phyloP scores from a whole-genome alignment of 2,797 vertebrate species.

The Pyrocephalus nanus region DNA sequence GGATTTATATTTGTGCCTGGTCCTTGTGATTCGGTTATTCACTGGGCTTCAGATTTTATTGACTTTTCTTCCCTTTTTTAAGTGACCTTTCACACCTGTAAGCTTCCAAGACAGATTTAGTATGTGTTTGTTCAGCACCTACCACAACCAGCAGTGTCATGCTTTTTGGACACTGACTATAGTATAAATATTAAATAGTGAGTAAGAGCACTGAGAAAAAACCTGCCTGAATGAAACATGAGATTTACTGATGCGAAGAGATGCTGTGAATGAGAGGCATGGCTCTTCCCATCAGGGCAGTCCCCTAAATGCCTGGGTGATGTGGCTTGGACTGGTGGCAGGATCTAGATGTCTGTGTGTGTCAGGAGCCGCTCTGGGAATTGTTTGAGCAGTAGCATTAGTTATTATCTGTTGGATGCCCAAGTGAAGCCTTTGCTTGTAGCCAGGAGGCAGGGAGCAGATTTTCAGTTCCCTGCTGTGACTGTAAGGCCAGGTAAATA shows the following conservation, averaged over 20 bases:
- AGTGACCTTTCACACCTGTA: slow-evolving; percentile 22
- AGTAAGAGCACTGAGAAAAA: not conserved
- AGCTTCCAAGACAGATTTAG: not conserved
- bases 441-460: slow-evolving; percentile 25
- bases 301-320: not conserved
- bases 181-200: slow-evolving; percentile 27
- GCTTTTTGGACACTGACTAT: slow-evolving; percentile 5
- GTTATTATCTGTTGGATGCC: not conserved
- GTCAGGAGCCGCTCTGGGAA: not conserved
- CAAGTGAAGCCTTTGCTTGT: not conserved
- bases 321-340: not conserved
- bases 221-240: slow-evolving; percentile 26
- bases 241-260: not conserved
- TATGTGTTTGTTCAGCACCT: slow-evolving; percentile 20
- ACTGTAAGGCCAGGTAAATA: slow-evolving; percentile 55
- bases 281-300: not conserved
- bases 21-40: not conserved
- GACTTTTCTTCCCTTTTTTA: not conserved
- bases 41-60: not conserved
- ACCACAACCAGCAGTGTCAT: not conserved
- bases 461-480: slow-evolving; percentile 46
- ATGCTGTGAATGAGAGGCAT: not conserved
- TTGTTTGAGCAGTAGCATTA: not conserved
- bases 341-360: not conserved
- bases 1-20: not conserved